Evolutionary conservation across 1,140 invertebrate genomes (phyloP).

Genomic region (Drosophila oshimai): DNA sequence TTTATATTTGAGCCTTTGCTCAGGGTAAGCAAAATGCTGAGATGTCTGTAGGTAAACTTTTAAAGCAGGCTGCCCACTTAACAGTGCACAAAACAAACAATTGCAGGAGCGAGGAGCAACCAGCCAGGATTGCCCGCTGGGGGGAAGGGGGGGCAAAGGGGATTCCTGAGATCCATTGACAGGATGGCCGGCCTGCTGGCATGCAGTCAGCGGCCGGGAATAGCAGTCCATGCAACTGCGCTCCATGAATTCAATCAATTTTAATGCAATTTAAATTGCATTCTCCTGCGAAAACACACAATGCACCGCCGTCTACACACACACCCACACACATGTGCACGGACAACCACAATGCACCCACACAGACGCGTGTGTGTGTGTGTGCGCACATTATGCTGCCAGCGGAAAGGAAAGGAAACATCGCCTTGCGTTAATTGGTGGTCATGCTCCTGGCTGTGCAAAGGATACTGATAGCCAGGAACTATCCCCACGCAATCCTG

Average conservation of each 20-base stretch:
- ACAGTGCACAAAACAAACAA: slow-evolving; percentile 27
- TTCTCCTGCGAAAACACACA: slow-evolving; percentile 79
- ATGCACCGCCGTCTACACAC: slow-evolving; percentile 53
- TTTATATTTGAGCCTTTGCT: not conserved
- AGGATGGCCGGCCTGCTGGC: slow-evolving; percentile 24
- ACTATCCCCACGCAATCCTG: slow-evolving; percentile 1
- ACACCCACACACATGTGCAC: slow-evolving; percentile 8
- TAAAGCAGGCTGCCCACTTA: slow-evolving; percentile 56
- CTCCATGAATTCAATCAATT: slow-evolving; percentile 78
- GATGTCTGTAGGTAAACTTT: slow-evolving; percentile 34
- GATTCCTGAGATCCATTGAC: slow-evolving; percentile 28
- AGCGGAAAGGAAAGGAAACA: slow-evolving; percentile 50
- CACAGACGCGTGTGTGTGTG: slow-evolving; percentile 35
- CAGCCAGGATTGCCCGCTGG: not conserved
- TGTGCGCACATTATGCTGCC: slow-evolving; percentile 53
- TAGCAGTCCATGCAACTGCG: slow-evolving; percentile 39
- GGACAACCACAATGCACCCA: slow-evolving; percentile 32
- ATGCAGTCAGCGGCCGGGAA: slow-evolving; percentile 31
- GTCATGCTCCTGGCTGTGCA: slow-evolving; percentile 35
- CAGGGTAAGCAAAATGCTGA: slow-evolving; percentile 1
- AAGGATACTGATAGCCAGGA: slow-evolving; percentile 11
- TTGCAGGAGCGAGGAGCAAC: not conserved
- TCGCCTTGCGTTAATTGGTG: slow-evolving; percentile 74
- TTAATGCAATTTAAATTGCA: slow-evolving; percentile 81
- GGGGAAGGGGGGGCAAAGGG: not conserved